Conservation (phyloP, 1,140 invertebrate species). For the Glomeris maerens region DNA sequence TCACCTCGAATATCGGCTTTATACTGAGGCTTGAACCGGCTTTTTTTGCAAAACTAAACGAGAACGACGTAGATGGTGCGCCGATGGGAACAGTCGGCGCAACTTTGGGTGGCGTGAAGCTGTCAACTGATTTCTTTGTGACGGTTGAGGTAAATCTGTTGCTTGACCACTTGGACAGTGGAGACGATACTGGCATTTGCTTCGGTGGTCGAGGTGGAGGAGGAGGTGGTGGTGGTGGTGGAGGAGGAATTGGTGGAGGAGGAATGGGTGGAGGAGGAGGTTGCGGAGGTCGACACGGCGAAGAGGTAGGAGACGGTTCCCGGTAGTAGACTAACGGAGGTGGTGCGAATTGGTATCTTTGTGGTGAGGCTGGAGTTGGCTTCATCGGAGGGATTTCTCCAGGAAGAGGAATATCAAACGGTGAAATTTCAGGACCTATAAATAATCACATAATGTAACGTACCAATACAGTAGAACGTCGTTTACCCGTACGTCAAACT, state of each 20-base stretch:
- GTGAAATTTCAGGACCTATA: no score
- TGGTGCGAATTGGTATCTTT: no score
- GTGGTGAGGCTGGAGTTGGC: no score
- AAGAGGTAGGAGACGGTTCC: background rate
- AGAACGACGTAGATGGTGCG: conserved; percentile 11
- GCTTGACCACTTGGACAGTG: background rate
- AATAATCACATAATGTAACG: no score
- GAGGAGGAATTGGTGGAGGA: background rate
- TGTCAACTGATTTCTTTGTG: background rate
- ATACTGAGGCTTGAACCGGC: conserved; percentile 9
- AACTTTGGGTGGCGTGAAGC: background rate
- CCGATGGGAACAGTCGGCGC: background rate
- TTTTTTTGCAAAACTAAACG: conserved; percentile 18
- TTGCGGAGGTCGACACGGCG: conserved; percentile 12
- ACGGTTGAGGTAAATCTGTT: background rate
- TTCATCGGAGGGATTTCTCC: no score
- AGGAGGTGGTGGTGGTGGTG: background rate
- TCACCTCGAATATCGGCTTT: conserved; percentile 8
- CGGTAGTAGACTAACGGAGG: no score
- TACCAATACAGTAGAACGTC: no score
- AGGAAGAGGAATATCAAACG: background rate
- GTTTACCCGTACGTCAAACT: no score
- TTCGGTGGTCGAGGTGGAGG: background rate
- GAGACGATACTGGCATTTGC: background rate
- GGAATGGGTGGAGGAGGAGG: conserved; percentile 6